These are phyloP conservation scores for Steinernema hermaphroditum DNA, from an alignment of 2,888 invertebrate species.

Conservation along the genomic window DNA sequence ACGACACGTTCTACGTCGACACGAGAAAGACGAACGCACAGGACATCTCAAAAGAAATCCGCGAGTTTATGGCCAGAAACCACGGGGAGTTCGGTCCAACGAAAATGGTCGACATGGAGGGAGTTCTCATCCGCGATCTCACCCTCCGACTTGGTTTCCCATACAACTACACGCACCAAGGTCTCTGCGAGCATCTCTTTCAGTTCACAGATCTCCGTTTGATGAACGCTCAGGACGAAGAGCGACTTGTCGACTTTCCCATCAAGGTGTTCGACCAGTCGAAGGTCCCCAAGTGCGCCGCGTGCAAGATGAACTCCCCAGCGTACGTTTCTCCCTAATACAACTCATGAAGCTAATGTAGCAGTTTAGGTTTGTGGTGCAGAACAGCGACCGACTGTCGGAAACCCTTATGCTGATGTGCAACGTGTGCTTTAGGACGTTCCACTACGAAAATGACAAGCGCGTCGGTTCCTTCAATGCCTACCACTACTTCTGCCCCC, in stretches of 20 bases:
- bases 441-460: conserved; percentile 46
- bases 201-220: conserved; percentile 61
- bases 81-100: conserved; percentile 70
- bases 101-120: conserved; percentile 66
- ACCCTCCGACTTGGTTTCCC: conserved; percentile 74
- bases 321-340: conserved; percentile 47
- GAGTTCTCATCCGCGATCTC: conserved; percentile 69
- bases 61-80: conserved; percentile 72
- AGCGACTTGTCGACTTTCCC: conserved; percentile 51
- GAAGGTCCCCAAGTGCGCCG: conserved; percentile 46
- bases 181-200: conserved; percentile 71
- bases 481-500: conserved; percentile 39
- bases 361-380: conserved; percentile 54
- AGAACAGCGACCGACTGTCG: conserved; percentile 59
- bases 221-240: conserved; percentile 53
- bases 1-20: conserved; percentile 80
- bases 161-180: conserved; percentile 86
- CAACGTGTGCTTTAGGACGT: conserved; percentile 53
- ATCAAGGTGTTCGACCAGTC: conserved; percentile 51
- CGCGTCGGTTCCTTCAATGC: conserved; percentile 44
- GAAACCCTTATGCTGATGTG: conserved; percentile 57
- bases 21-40: conserved; percentile 71
- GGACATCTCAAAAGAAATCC: conserved; percentile 74
- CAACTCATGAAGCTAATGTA: conserved; percentile 20
- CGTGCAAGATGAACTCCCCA: conserved; percentile 51